phyloP scores from a whole-genome alignment of 2,113 vertebrate genomes.

The Actenoides hombroni region DNA sequence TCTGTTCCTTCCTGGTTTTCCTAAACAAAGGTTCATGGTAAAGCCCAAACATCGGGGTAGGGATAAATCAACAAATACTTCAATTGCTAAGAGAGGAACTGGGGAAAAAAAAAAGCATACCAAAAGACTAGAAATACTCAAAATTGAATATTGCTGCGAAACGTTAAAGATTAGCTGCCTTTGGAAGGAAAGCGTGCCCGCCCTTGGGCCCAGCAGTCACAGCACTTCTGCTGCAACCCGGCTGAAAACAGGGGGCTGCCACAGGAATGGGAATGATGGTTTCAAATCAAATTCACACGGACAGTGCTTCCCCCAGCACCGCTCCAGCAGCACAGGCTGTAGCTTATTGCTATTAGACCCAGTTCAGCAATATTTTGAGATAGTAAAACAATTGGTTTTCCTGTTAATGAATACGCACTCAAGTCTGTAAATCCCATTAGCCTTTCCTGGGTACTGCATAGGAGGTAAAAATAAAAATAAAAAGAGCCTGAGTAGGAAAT shows the following conservation, averaged over 20 bases:
- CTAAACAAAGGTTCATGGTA: not conserved
- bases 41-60: not conserved
- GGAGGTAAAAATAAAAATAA: not conserved
- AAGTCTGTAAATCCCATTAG: not conserved
- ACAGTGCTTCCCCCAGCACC: not conserved
- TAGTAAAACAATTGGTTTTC: not conserved
- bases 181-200: not conserved
- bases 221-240: not conserved
- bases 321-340: not conserved
- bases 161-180: not conserved
- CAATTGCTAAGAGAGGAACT: not conserved
- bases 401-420: not conserved
- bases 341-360: not conserved
- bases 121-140: not conserved
- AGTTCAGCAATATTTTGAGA: not conserved
- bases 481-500: not conserved
- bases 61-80: not conserved
- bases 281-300: not conserved
- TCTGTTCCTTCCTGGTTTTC: not conserved
- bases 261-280: not conserved
- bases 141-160: not conserved
- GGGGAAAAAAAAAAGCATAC: not conserved
- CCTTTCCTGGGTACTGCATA: not conserved
- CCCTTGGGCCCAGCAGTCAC: not conserved
- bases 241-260: not conserved